Base-by-base conservation (phyloP, 2,113 vertebrate species). In the Colaptes auratus region DNA sequence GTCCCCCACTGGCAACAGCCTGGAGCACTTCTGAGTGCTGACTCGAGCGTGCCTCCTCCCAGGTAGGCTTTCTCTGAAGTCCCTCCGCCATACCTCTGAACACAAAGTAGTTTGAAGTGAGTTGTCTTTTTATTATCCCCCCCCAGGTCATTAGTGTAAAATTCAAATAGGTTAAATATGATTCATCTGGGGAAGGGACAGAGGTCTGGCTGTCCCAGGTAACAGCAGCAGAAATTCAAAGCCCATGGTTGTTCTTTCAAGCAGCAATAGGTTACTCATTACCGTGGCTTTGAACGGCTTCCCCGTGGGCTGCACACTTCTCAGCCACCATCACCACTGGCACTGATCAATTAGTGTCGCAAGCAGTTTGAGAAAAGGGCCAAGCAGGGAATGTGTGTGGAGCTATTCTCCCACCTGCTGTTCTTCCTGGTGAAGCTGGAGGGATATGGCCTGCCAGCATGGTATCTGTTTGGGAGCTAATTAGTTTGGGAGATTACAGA, bases 251-350 rank as follows among this genome's bases (percentile, higher is more conserved):
- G 50, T 65, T 39, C 89, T 95, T 95, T 92, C 88, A 91, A 81
- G 86, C 91, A 92, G 85, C 88, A 64, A 92, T 90, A 80, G 88
- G 71, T 96, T 89, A 94, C 85, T 93, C 93, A 95, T 93, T 95
- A 91, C 82, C 2, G 5, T 4, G 15, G 90, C 95, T 96, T 96
- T 96, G 93, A 95, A 86, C 72, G 82, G 95, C 87, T 92, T 96
- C 91, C 91, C 89, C 48, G 84, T 92, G 92, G 85, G 87, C 73
- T 95, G 91, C 77, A 55, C 24, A 82, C 3, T 0, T 52, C 91
- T 83, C 94, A 89, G 91, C 82, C 94, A 75, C 91, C 65, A 21
- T 83, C 89, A 35, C 89, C n/a, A 7, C 82, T 86, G 94, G 79
- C 91, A 93, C 75, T 0, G 1, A 88, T 95, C 94, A 96, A 88